Percentiles rank a stretch among this genome's conserved stretches.
These are phyloP conservation scores for Amyelois transitella DNA, from an alignment of 1,140 invertebrate species.

Conservation along the genomic window DNA sequence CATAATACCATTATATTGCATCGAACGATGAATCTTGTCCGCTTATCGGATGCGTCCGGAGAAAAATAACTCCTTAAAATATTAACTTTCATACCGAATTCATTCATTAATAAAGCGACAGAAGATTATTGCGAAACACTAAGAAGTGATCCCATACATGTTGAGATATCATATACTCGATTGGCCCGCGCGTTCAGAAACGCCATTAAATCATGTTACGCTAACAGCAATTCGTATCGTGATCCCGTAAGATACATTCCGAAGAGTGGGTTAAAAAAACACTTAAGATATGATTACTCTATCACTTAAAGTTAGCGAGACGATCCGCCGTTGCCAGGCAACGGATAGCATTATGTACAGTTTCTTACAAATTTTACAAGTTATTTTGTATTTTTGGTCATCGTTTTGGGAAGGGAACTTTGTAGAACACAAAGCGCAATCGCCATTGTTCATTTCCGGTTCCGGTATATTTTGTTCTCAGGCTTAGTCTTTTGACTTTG, in stretches of 20 bases:
- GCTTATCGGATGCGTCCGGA: background rate
- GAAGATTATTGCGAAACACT: constrained; percentile 41
- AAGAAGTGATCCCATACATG: constrained; percentile 52
- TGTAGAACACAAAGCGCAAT: constrained; percentile 21
- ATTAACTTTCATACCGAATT: constrained; percentile 11
- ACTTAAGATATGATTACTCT: constrained; percentile 66
- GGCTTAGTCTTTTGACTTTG: background rate
- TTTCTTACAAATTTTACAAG: constrained; percentile 43
- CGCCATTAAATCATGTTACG: constrained; percentile 31
- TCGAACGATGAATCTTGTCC: background rate
- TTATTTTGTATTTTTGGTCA: constrained; percentile 62
- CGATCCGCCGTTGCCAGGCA: constrained; percentile 39
- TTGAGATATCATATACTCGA: constrained; percentile 55
- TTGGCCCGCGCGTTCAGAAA: constrained; percentile 47
- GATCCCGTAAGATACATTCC: constrained; percentile 34
- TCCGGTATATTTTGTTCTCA: background rate
- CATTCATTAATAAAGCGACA: constrained; percentile 14
- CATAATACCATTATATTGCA: too few species aligned
- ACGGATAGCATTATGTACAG: constrained; percentile 32
- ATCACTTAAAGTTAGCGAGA: constrained; percentile 40
- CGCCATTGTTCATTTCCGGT: background rate
- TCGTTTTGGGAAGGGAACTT: constrained; percentile 44
- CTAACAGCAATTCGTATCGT: constrained; percentile 34
- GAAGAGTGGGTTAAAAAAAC: constrained; percentile 39
- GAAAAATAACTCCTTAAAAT: background rate